Evolutionary conservation across 2,888 invertebrate species (phyloP), one percentile per base, ranked within the genome.

Genomic region (Sinhomidia bicolor): DNA sequence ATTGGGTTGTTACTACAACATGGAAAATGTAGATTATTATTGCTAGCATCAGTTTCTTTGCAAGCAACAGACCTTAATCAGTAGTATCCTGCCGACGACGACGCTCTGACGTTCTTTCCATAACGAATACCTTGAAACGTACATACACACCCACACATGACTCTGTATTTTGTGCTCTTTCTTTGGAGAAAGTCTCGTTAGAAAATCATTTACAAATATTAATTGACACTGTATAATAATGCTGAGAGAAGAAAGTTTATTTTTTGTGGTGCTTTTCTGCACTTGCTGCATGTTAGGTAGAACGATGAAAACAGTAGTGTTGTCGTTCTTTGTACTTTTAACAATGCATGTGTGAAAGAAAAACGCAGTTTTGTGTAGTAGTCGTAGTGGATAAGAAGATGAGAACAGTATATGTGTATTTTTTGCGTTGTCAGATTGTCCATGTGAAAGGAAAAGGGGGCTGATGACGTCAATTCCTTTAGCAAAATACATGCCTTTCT

Each of bases 391-490:
- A 60, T 10, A 12, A 54, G 54, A 54, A 54, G 54, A 54, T 12
- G 29, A 57, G 29, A 1, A n/a, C 0, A 6, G 26, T 17, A n/a
- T 2, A n/a, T 17, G n/a, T 68, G 36, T 36, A 9, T 29, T 29
- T 32, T 29, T 26, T 71, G 68, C 41, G 44, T 20, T 71, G 47
- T 74, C 71, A 74, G 23, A 74, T 74, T 74, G 74, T 74, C 47
- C 74, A 23, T 36, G 36, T 3, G 1, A 26, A 44, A 74, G 26
- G 74, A 74, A 74, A 71, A 44, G 29, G 62, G n/a, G 26, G 47
- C 79, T 54, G 57, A 79, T 79, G 79, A 79, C 79, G 79, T 79
- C 79, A 79, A 79, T 79, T n/a, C 57, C 79, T 23, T 79, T 74
- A 74, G n/a, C 47, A 47, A 1, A 26, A 20, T 71, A 41, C 12